Conservation (phyloP, 2,888 invertebrate species). For the Choreutis nemorana region DNA sequence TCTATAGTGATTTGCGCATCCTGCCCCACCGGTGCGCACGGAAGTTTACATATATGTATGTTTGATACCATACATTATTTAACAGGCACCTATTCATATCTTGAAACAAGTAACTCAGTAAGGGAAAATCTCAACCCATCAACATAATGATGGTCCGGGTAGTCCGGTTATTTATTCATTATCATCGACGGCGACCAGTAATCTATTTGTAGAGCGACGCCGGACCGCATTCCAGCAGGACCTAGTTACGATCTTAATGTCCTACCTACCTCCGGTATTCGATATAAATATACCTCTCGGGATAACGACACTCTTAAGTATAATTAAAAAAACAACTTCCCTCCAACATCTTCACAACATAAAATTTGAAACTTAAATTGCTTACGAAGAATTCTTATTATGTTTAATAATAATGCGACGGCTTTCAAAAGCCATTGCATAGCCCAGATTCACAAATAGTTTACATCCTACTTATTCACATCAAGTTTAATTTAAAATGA, state of each 20-base stretch:
- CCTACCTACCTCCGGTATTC: slow-evolving; percentile 25
- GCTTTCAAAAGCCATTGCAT: slow-evolving; percentile 20
- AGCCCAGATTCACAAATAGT: slow-evolving; percentile 43
- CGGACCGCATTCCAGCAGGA: slow-evolving; percentile 56
- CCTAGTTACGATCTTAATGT: slow-evolving; percentile 47
- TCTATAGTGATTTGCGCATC: slow-evolving; percentile 42
- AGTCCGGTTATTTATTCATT: too few species aligned
- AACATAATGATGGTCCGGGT: too few species aligned
- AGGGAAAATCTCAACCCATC: too few species aligned
- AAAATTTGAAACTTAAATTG: too few species aligned
- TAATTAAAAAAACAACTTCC: too few species aligned
- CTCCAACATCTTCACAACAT: too few species aligned
- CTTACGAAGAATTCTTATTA: slow-evolving; percentile 1
- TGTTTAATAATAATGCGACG: too few species aligned
- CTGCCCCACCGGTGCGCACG: slow-evolving; percentile 40
- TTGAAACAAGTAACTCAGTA: too few species aligned
- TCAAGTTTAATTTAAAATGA: slow-evolving; percentile 35
- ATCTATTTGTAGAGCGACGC: slow-evolving; percentile 53
- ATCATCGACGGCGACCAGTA: slow-evolving; percentile 26
- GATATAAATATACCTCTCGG: slow-evolving; percentile 39
- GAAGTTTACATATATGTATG: too few species aligned
- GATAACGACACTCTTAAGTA: slow-evolving; percentile 40
- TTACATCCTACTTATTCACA: slow-evolving; percentile 48
- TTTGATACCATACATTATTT: too few species aligned
- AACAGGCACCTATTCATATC: too few species aligned